Evolutionary conservation across 2,888 invertebrate species (phyloP).

Genomic region (Stenolophus ochropezus): DNA sequence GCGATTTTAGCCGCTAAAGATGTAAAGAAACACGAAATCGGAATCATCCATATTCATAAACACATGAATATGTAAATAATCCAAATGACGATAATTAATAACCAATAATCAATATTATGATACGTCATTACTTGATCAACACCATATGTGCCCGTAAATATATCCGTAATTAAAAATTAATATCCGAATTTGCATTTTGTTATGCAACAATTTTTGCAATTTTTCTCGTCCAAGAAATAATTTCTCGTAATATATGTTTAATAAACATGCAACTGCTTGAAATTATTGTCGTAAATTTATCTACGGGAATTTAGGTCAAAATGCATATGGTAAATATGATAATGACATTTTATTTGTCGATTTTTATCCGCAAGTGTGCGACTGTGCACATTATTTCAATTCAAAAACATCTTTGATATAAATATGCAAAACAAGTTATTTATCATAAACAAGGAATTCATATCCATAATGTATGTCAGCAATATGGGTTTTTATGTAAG

Average conservation of each 20-base stretch:
- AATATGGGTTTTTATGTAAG: conserved; percentile 36
- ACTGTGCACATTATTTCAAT: conserved; percentile 24
- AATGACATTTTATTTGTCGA: conserved; percentile 12
- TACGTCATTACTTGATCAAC: conserved; percentile 10
- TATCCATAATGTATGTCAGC: conserved; percentile 42
- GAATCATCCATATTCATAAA: conserved; percentile 16
- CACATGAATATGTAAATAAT: not conserved
- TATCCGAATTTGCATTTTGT: not conserved
- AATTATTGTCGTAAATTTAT: not conserved
- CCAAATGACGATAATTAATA: conserved; percentile 22
- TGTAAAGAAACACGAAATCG: not conserved
- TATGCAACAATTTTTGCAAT: not conserved
- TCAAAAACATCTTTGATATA: conserved; percentile 31
- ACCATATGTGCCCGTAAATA: conserved; percentile 10
- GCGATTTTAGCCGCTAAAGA: no score
- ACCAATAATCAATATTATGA: conserved; percentile 5
- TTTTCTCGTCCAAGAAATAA: not conserved
- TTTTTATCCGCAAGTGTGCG: conserved; percentile 13
- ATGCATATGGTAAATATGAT: not conserved
- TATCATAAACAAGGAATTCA: conserved; percentile 22
- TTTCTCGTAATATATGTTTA: not conserved
- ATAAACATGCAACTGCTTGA: not conserved
- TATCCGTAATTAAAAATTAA: conserved; percentile 11
- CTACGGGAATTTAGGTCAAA: not conserved
- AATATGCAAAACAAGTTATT: conserved; percentile 36